A percentile compares a stretch with the other conserved stretches of the same genome.
phyloP scores from a whole-genome alignment of 1,140 invertebrate genomes.

The Papilio machaon region DNA sequence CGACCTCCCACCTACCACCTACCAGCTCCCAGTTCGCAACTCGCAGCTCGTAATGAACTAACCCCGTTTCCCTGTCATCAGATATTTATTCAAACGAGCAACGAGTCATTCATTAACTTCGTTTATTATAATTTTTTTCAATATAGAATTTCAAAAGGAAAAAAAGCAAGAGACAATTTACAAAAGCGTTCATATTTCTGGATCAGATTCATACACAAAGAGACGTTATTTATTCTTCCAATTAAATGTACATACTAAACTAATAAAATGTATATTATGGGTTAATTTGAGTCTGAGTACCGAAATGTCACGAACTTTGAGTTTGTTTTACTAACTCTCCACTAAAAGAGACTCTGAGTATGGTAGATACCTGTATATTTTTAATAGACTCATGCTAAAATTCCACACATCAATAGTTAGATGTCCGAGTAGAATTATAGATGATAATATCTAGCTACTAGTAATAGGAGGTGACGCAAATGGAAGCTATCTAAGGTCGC shows the following conservation, averaged over 20 bases:
- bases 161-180: background rate
- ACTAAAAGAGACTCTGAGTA: background rate
- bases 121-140: conserved; percentile 1
- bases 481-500: conserved; percentile 16
- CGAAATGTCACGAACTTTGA: background rate
- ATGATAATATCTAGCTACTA: background rate
- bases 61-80: conserved; percentile 24
- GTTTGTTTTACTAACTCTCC: background rate
- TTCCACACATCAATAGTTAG: background rate
- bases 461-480: background rate
- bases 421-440: background rate
- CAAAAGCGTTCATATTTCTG: background rate
- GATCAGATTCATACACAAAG: background rate
- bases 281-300: background rate
- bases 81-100: conserved; percentile 20
- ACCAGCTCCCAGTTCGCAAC: background rate
- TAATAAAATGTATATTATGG: background rate
- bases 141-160: background rate
- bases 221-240: background rate
- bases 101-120: conserved; percentile 9
- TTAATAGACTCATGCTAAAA: background rate
- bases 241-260: background rate
- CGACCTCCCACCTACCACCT: background rate
- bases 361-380: background rate
- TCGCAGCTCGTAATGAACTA: conserved; percentile 16